phyloP scores from a whole-genome alignment of 2,888 invertebrate species.

The Drosophila imparisetae region DNA sequence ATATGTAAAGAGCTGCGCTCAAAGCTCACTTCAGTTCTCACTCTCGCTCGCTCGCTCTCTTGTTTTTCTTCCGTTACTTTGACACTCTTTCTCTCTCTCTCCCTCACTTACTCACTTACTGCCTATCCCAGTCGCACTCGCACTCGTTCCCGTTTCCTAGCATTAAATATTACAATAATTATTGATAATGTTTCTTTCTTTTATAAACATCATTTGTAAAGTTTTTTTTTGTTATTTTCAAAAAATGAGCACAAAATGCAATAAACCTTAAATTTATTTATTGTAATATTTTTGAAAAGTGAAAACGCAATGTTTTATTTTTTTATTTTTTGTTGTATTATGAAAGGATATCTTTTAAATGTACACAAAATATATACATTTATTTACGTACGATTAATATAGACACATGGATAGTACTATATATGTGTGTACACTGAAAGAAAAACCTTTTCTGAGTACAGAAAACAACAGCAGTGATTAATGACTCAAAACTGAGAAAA shows the following conservation, averaged over 20 bases:
- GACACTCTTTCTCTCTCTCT: neutral
- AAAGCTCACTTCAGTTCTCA: constrained; percentile 30
- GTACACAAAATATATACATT: neutral
- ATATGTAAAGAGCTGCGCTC: constrained; percentile 56
- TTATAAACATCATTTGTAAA: constrained; percentile 41
- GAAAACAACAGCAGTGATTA: neutral
- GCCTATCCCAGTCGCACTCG: constrained; percentile 16
- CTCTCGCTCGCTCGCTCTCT: constrained; percentile 1
- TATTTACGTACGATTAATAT: neutral
- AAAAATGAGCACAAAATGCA: constrained; percentile 64
- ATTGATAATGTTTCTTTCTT: constrained; percentile 28
- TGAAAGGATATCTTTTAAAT: neutral
- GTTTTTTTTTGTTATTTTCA: constrained; percentile 45
- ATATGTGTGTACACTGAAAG: neutral
- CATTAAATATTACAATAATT: constrained; percentile 39
- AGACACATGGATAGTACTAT: neutral
- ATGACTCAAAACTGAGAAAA: constrained; percentile 6
- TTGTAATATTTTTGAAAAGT: constrained; percentile 58
- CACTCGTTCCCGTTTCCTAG: constrained; percentile 27
- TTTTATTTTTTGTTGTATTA: neutral
- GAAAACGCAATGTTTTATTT: neutral
- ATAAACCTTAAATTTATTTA: constrained; percentile 77
- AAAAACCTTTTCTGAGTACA: neutral
- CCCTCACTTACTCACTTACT: constrained; percentile 5
- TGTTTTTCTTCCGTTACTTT: constrained; percentile 3